phyloP scores from a whole-genome alignment of 2,797 vertebrate genomes.

The Syngnathus acus region DNA sequence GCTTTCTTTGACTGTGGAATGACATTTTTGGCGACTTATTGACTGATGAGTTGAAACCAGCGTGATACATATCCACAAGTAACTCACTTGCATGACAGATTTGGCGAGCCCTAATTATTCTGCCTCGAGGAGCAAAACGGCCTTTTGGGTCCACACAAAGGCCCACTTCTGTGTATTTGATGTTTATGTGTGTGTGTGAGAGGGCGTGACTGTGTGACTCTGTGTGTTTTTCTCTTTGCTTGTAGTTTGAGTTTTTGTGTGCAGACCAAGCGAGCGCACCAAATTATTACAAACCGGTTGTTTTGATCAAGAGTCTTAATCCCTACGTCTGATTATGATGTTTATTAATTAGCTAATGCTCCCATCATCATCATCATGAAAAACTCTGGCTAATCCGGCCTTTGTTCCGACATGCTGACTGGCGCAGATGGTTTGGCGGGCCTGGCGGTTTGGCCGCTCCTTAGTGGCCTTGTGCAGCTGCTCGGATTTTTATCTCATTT shows the following conservation, averaged over 20 bases:
- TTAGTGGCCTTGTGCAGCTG: conserved; percentile 1
- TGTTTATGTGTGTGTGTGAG: neutral
- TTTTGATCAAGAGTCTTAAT: conserved; percentile 44
- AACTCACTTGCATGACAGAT: neutral
- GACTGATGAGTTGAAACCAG: neutral
- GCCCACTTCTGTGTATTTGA: neutral
- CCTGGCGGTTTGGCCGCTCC: neutral
- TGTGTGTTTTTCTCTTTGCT: neutral
- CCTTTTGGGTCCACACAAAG: neutral
- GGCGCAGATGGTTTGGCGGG: conserved; percentile 27
- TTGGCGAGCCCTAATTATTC: neutral
- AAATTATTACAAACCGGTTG: conserved; percentile 46
- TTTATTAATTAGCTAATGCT: conserved; percentile 59
- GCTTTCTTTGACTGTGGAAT: conserved; percentile 20
- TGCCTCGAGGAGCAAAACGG: neutral
- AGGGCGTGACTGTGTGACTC: no score
- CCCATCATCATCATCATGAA: conserved; percentile 43
- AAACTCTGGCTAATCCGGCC: conserved; percentile 51
- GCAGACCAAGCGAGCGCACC: conserved; percentile 33
- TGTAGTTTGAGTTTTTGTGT: conserved; percentile 2
- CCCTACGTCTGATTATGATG: conserved; percentile 31
- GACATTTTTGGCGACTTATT: neutral
- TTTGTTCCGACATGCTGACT: conserved; percentile 45
- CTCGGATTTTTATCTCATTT: neutral
- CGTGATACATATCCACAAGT: neutral